Evolutionary conservation across 2,888 invertebrate genomes (phyloP).

Genomic region (Caenorhabditis sp.): DNA sequence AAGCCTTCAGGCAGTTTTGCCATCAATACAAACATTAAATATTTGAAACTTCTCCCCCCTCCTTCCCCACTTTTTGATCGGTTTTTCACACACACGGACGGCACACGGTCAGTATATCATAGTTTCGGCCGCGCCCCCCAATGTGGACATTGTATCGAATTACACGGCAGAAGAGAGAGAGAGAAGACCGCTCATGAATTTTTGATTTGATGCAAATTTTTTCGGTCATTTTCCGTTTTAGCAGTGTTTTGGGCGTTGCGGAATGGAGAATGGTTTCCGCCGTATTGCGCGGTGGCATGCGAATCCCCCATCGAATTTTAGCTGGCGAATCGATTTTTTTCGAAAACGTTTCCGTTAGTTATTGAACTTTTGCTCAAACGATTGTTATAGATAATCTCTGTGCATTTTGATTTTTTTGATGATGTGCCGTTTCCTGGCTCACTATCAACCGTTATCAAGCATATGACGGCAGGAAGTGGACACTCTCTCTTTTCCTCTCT

Average conservation of each 20-base stretch:
- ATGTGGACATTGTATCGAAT: constrained; percentile 62
- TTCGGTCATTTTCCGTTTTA: not conserved
- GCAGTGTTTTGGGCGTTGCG: constrained; percentile 4
- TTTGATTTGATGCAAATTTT: constrained; percentile 67
- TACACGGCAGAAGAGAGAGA: constrained; percentile 12
- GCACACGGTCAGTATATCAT: constrained; percentile 27
- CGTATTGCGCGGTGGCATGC: not conserved
- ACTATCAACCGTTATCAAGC: not conserved
- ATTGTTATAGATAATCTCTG: not conserved
- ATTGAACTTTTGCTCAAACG: too few species aligned
- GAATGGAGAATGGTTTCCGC: not conserved
- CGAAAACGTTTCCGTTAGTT: too few species aligned
- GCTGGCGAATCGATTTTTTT: too few species aligned
- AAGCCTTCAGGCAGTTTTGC: constrained; percentile 1
- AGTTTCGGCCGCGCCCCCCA: constrained; percentile 11
- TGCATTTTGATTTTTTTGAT: constrained; percentile 1
- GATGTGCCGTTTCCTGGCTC: not conserved
- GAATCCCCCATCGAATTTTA: too few species aligned
- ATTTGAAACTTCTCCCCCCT: not conserved
- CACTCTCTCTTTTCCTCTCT: constrained; percentile 24
- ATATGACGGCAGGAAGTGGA: constrained; percentile 50
- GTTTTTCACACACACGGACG: constrained; percentile 23
- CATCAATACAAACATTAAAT: not conserved
- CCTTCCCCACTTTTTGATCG: too few species aligned
- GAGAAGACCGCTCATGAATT: constrained; percentile 47